Base-by-base conservation (phyloP, 2,888 invertebrate species). In the Nebria salina region DNA sequence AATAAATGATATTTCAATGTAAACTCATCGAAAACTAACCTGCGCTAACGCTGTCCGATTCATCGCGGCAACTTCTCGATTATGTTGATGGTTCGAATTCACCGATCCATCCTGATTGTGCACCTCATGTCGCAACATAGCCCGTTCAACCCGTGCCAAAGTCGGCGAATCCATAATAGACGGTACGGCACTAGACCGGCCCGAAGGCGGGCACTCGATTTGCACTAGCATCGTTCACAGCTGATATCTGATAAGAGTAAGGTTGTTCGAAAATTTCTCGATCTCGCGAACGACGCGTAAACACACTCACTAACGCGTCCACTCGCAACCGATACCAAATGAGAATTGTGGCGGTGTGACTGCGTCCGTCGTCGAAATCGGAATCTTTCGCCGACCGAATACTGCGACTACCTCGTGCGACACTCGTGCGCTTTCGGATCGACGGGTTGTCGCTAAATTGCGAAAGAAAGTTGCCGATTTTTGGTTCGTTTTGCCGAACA, bases 161-260 rank as follows among this genome's bases (percentile, higher is more conserved):
- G 91, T 91, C 83, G 92, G 92, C 83, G 92, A 92, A 86, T 92
- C 92, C 85, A 92, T 88, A 84, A 92, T 90, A 82, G 90, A 89
- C 8, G 90, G 88, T 70, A 83, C 84, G 26, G 83, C 83, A 75
- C 84, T 84, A 75, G 83, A 82, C 83, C 84, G 83, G 83, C 85
- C 85, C 74, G 83, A 83, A 15, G 85, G 83, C 54, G 54, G 54
- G 82, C 83, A 84, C 79, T 86, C 87, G 82, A 84, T 84, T 83
- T 87, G 86, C 84, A 88, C 86, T 83, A 87, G 84, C 87, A 88
- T 87, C 65, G 70, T 82, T 64, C 77, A 68, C 77, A 25, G 25
- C 64, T 41, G 26, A 34, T 41, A 11, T 15, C n/a, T 11, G 1
- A 68, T 26, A 68, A 20, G 20, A 20, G 34, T 34, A 34, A 0